phyloP scores from a whole-genome alignment of 2,888 invertebrate species.

The Conchocele bisecta region DNA sequence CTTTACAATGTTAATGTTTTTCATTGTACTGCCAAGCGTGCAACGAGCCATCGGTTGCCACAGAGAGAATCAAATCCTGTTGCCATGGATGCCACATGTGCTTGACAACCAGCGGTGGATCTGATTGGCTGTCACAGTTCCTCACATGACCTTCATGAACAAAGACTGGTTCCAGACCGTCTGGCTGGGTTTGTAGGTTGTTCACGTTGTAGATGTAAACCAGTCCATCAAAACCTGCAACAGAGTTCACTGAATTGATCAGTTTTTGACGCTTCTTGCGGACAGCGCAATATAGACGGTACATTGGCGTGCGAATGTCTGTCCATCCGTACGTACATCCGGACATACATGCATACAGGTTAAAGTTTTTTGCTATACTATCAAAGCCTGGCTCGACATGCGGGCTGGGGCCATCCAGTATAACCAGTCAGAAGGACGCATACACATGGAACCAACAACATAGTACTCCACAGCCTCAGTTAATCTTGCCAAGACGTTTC shows the following conservation, averaged over 20 bases:
- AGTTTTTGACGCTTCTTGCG: neutral
- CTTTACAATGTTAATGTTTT: too few relatives aligned
- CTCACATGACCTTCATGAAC: constrained; percentile 65
- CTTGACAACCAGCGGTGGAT: constrained; percentile 30
- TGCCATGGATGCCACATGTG: constrained; percentile 62
- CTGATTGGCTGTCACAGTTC: constrained; percentile 48
- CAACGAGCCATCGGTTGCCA: constrained; percentile 62
- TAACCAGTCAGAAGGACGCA: too few relatives aligned
- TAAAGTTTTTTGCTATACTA: too few relatives aligned
- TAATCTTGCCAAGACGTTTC: too few relatives aligned
- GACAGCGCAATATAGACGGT: too few relatives aligned
- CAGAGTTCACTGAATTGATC: neutral
- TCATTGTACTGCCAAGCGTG: constrained; percentile 67
- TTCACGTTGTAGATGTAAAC: constrained; percentile 46
- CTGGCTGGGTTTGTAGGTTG: neutral
- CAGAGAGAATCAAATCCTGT: constrained; percentile 57
- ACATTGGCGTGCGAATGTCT: too few relatives aligned
- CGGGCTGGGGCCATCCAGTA: too few relatives aligned
- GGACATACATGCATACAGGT: too few relatives aligned
- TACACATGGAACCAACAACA: too few relatives aligned
- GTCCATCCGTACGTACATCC: too few relatives aligned
- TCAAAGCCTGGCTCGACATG: too few relatives aligned
- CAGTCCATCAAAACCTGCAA: constrained; percentile 63
- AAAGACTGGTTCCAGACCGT: constrained; percentile 53
- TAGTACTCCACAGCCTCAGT: too few relatives aligned